Base-by-base conservation (phyloP, 2,797 vertebrate species). In the Cyclura pinguis region DNA sequence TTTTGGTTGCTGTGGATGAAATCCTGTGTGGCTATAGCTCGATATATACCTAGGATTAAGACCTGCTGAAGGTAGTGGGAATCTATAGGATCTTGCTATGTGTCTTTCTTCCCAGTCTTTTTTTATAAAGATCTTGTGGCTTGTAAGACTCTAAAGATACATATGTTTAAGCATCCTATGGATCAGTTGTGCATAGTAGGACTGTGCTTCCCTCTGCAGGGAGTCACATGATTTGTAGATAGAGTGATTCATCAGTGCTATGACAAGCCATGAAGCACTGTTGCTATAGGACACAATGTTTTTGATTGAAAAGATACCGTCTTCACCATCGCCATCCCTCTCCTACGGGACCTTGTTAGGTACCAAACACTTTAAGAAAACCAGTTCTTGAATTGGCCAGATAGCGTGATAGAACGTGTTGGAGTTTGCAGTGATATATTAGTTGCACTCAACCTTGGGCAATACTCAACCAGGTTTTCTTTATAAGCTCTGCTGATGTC, bases 61-160 rank as follows among this genome's bases (percentile, higher is more conserved):
- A 16, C 3, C 13, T 42, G 16, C 6, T 74, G 57, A 32, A 78
- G 20, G 22, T 64, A 3, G 1, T 38, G 4, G 35, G 52, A 73
- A 57, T 32, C 18, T 16, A 47, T n/a, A 88, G 24, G 77, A 52
- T 80, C 27, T 77, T 87, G 38, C 74, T 22, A 12, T 83, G 62
- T 67, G 35, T n/a, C n/a, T 38, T 57, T 86, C 69, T 42, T 76
- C 32, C 6, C n/a, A 22, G 29, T 74, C 18, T 50, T 87, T 85
- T 90, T 35, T 90, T 20, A 62, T 0, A 62, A 83, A 90, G 50
- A 62, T 77, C 10, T 81, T 90, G 38, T 50, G 72, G 69, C 74
- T 74, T 88, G 42, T 35, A 62, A 38, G 72, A 29, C 38, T 83
- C 2, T 59, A 20, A 24, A 38, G 38, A 83, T 72, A 6, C 7